Evolutionary conservation across 1,140 invertebrate species (phyloP), one percentile per base, ranked within the genome.

Genomic region (Polypedilum vanderplanki): DNA sequence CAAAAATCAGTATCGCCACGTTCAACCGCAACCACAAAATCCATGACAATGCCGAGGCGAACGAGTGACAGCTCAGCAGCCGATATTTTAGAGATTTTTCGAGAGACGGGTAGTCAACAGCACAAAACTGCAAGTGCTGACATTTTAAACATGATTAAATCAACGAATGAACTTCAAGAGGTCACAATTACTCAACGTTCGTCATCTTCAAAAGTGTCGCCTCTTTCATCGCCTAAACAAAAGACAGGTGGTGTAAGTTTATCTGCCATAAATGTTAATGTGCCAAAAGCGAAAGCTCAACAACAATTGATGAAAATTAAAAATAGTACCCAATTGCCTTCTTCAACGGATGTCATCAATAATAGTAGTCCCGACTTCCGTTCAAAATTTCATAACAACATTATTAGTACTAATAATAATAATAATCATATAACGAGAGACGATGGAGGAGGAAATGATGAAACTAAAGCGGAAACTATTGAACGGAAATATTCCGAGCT

Each of bases 241-340:
- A 70, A 70, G 17, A 20, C 65, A 33, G 5, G 24, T 22, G 20
- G 65, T 70, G 10, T 70, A 20, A 70, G 65, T 18, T 18, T 70
- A 7, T 70, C 65, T 70, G 65, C 65, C 65, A 70, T 70, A 18
- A 70, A 70, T 70, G 17, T 70, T 5, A 70, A 70, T 70, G 65
- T 70, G 65, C 65, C 65, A 70, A 70, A 70, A 70, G 65, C 20
- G 17, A 18, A 70, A 70, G 65, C 65, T 18, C 65, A 20, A 18
- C 46, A 57, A 57, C n/a, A 57, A n/a, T 57, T 57, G 46, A 57
- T n/a, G 12, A 57, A 57, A 57, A 57, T 57, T 0, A 57, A 57
- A 33, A 57, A 57, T 12, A 57, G 24, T 33, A 57, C 4, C n/a
- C 46, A 57, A 12, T 57, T 57, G 46, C 46, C 46, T 57, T 57